A percentile compares a stretch with the other conserved stretches of the same genome.
Evolutionary conservation across 2,113 vertebrate genomes (phyloP).

Genomic region (Aegotheles bennettii): DNA sequence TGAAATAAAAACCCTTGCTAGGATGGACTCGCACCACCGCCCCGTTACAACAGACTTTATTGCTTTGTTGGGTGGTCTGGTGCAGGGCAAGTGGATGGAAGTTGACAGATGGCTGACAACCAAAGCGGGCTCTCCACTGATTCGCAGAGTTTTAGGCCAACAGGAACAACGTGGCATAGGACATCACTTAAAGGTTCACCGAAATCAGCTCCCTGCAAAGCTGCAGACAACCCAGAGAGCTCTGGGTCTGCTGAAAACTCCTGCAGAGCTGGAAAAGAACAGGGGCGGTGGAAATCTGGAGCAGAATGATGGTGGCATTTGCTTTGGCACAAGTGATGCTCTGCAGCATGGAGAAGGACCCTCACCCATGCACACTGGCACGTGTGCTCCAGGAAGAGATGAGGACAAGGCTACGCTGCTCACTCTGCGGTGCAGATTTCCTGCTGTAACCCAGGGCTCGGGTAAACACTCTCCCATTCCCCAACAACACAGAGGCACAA

Average conservation of each 20-base stretch:
- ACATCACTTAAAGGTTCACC: not conserved
- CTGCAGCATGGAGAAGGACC: not conserved
- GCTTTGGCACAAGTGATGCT: not conserved
- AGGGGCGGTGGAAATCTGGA: not conserved
- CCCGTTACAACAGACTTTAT: not conserved
- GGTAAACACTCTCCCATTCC: not conserved
- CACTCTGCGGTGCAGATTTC: not conserved
- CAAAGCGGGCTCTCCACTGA: not conserved
- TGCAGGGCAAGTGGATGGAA: not conserved
- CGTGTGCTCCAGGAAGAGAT: not conserved
- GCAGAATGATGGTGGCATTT: not conserved
- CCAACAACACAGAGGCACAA: not conserved
- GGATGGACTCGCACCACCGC: accelerated
- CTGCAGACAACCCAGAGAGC: not conserved
- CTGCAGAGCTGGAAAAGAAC: not conserved
- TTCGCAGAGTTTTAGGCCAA: not conserved
- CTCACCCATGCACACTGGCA: not conserved
- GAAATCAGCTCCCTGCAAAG: not conserved
- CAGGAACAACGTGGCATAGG: not conserved
- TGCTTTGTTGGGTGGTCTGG: not conserved
- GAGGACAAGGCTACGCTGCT: not conserved
- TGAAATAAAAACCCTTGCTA: not conserved
- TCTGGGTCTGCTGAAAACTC: not conserved
- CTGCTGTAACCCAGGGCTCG: not conserved
- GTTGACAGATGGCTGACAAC: not conserved